Base-by-base conservation (phyloP, 2,797 vertebrate species). In the Sebastes iracundus region DNA sequence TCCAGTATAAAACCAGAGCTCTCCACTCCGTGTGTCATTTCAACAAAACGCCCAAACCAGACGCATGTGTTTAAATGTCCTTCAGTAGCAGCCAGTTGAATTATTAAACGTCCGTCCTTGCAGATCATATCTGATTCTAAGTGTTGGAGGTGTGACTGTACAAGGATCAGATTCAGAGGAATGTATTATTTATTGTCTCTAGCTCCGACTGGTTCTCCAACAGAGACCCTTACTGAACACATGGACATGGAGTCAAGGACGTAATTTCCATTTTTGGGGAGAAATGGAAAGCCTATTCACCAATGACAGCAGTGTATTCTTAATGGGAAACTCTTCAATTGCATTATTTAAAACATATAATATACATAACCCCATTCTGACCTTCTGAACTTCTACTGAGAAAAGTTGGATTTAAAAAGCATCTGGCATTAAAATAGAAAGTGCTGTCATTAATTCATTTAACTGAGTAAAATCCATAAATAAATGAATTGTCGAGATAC, bases 161-260 rank as follows among this genome's bases (percentile, higher is more conserved):
- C 74, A 85, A 70, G 59, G 81, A 83, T 82, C 65, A 52, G 25
- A 87, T 79, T 87, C 56, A 83, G 53, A 73, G 25, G 32, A 75
- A 84, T 89, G 18, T 79, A 71, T 86, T 82, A 86, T 87, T 87
- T 84, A 85, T 85, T 80, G 35, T 83, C 67, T 68, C 33, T 30
- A 28, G 62, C 16, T 62, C 35, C n/a, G 11, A 25, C 46, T 75
- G 20, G 2, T 27, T 55, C 32, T 75, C 33, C 22, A 38, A 22
- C 22, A 23, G 18, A 14, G 33, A 81, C 22, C 60, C 32, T 59
- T 7, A 7, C 14, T 60, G 18, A 66, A 79, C 42, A 58, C 62
- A 68, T 32, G 28, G 18, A 67, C 42, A 68, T 65, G 78, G 46
- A 72, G 35, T 83, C 79, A 84, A 79, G 55, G 71, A 55, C 7